Evolutionary conservation across 30 jellyfish, hydroid and myxozoan species (phyloP).

Genomic region (Hydra vulgaris): DNA sequence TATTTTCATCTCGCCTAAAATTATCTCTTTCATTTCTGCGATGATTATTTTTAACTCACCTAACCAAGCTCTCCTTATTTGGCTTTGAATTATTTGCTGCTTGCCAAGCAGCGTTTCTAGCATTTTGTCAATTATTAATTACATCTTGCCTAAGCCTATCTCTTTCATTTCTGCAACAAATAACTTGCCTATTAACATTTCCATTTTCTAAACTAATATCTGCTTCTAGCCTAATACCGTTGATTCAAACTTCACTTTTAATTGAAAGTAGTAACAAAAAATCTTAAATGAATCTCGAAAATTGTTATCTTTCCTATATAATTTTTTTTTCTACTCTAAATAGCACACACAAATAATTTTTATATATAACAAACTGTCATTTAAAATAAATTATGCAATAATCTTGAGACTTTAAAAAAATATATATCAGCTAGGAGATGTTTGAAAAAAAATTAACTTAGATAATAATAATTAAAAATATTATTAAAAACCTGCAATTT

Average conservation of each 20-base stretch:
- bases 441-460: neutral
- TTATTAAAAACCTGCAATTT: neutral
- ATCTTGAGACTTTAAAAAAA: neutral
- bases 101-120: neutral
- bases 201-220: neutral
- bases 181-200: neutral
- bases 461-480: neutral
- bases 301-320: neutral
- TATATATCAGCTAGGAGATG: neutral
- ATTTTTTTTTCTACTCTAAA: neutral
- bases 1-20: neutral
- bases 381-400: neutral
- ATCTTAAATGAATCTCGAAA: neutral
- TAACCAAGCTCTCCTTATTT: neutral
- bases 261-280: neutral
- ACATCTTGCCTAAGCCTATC: neutral
- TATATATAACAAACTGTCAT: neutral
- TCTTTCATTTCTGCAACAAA: neutral
- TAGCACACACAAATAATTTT: neutral
- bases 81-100: neutral
- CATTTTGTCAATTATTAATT: neutral
- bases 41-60: neutral
- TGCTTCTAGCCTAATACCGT: neutral
- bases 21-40: neutral
- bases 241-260: too few relatives aligned